These are phyloP conservation scores for Ceratothoa steindachneri DNA, from an alignment of 2,888 invertebrate genomes.

Conservation along the genomic window DNA sequence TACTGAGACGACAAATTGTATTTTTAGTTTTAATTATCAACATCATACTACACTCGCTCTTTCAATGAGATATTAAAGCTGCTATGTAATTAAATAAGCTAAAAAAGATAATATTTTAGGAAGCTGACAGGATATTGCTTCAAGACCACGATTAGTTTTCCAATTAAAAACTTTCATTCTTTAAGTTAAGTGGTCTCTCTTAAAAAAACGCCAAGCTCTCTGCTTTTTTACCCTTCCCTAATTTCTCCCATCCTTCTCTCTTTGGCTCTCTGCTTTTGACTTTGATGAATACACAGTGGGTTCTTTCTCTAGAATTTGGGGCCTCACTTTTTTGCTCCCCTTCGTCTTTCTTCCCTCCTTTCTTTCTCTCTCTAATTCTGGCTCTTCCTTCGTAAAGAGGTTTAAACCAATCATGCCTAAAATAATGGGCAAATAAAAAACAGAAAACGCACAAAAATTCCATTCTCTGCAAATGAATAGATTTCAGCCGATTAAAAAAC, in stretches of 20 bases:
- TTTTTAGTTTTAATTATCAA: not conserved
- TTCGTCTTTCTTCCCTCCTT: no score
- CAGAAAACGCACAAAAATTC: not conserved
- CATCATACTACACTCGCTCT: not conserved
- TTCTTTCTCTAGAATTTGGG: constrained; percentile 6
- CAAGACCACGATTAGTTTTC: constrained; percentile 4
- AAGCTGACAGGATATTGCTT: constrained; percentile 10
- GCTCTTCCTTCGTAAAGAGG: not conserved
- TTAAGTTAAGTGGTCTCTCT: not conserved
- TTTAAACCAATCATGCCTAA: not conserved
- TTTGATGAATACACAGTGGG: constrained; percentile 8
- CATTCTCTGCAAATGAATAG: constrained; percentile 1
- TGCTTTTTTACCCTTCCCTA: not conserved
- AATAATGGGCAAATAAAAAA: constrained; percentile 10
- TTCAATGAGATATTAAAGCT: constrained; percentile 1
- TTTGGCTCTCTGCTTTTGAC: constrained; percentile 1
- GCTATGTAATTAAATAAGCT: not conserved
- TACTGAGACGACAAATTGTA: constrained; percentile 10
- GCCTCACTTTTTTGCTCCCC: constrained; percentile 3
- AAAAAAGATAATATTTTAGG: constrained; percentile 9
- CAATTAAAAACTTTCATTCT: constrained; percentile 8
- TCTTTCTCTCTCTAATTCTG: no score
- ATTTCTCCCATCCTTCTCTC: not conserved
- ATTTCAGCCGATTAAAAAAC: constrained; percentile 5
- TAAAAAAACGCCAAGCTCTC: not conserved